These are phyloP conservation scores for Lytechinus variegatus DNA, from an alignment of 35 echinoderm and acorn worm species.

Conservation along the genomic window DNA sequence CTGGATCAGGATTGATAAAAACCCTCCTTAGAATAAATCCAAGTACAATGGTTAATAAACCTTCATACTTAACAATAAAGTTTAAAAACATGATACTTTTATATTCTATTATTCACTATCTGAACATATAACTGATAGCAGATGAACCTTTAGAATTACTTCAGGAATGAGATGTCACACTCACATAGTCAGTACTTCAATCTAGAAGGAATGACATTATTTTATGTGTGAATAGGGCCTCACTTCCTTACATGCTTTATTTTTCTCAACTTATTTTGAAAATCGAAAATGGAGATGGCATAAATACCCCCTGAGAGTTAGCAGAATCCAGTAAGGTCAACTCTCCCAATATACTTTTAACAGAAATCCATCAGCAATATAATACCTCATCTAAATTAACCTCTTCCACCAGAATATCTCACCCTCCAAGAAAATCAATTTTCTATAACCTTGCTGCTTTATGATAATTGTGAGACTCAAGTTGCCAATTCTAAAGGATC, in stretches of 20 bases:
- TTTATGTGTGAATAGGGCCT: background rate
- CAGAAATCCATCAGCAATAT: constrained; percentile 3
- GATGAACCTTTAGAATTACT: background rate
- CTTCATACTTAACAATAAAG: too few species aligned
- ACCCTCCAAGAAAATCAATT: constrained; percentile 11
- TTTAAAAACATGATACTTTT: too few species aligned
- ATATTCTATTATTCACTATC: background rate
- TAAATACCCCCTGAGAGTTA: constrained; percentile 18
- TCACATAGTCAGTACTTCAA: background rate
- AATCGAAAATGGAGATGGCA: background rate
- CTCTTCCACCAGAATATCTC: background rate
- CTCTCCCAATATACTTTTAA: background rate
- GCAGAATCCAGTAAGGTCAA: background rate
- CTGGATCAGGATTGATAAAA: too few species aligned
- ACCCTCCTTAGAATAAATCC: too few species aligned
- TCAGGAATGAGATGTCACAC: background rate
- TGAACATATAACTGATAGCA: background rate
- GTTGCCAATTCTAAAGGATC: background rate
- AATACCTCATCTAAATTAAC: constrained; percentile 14
- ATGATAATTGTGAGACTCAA: background rate
- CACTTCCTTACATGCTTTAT: background rate
- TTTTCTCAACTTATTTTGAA: background rate
- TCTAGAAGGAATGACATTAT: background rate
- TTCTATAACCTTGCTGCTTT: background rate
- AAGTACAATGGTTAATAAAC: too few species aligned